These are phyloP conservation scores for Tromatobia lineatoria DNA, from an alignment of 2,888 invertebrate genomes.

Conservation along the genomic window DNA sequence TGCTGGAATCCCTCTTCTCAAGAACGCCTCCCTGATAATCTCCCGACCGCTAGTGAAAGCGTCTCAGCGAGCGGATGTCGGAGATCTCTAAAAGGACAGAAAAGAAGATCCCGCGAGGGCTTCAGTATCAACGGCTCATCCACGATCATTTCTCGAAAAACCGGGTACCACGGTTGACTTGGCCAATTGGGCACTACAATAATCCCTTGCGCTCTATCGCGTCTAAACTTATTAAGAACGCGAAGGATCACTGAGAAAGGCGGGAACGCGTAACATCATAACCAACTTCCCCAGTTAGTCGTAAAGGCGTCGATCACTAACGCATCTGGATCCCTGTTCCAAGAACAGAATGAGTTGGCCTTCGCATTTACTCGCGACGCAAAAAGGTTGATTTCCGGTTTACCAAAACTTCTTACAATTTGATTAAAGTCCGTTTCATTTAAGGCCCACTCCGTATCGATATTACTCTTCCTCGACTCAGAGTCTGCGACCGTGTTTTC, in stretches of 20 bases:
- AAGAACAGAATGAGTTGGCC: neutral
- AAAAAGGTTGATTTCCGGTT: slow-evolving; percentile 8
- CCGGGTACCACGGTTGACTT: slow-evolving; percentile 74
- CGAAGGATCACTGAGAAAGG: slow-evolving; percentile 49
- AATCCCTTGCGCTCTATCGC: slow-evolving; percentile 74
- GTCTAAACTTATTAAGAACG: slow-evolving; percentile 46
- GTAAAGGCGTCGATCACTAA: neutral
- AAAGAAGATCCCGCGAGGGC: slow-evolving; percentile 64
- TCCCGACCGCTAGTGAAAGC: slow-evolving; percentile 63
- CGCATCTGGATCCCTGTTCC: slow-evolving; percentile 1
- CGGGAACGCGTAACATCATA: slow-evolving; percentile 58
- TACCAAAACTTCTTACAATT: neutral
- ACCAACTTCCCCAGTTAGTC: neutral
- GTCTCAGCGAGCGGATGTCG: slow-evolving; percentile 64
- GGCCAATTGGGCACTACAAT: slow-evolving; percentile 74
- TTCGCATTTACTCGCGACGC: slow-evolving; percentile 6
- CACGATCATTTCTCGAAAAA: slow-evolving; percentile 30
- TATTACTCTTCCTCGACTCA: neutral
- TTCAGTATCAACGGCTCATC: slow-evolving; percentile 37
- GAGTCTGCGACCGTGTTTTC: neutral
- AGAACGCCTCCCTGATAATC: slow-evolving; percentile 70
- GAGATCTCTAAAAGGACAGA: slow-evolving; percentile 67
- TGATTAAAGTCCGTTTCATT: neutral
- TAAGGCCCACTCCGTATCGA: slow-evolving; percentile 19
- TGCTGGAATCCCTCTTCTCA: slow-evolving; percentile 64